Evolutionary conservation across 2,797 vertebrate genomes (phyloP).

Genomic region (Chelonia mydas): DNA sequence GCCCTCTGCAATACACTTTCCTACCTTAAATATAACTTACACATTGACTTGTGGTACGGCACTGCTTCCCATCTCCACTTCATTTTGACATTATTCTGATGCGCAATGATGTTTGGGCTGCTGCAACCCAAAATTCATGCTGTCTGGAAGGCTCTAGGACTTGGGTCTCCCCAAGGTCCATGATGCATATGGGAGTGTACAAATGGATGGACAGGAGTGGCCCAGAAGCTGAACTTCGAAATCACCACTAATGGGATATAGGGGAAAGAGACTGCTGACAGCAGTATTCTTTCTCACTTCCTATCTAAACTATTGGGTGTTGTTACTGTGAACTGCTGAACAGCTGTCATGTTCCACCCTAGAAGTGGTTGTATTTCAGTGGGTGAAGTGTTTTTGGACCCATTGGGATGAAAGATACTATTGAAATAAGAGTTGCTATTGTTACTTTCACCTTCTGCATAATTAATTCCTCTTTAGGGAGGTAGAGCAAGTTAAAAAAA

Average conservation of each 20-base stretch:
- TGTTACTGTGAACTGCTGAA: not conserved
- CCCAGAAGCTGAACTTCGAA: not conserved
- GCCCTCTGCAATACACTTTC: not conserved
- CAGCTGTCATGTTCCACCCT: not conserved
- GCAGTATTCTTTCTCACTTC: not conserved
- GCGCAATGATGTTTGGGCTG: not conserved
- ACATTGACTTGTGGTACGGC: not conserved
- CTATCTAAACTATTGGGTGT: not conserved
- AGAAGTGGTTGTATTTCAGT: not conserved
- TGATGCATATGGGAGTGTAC: not conserved
- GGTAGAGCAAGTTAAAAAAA: slow-evolving; percentile 17
- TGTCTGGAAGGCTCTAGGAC: slow-evolving; percentile 20
- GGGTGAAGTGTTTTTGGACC: slow-evolving; percentile 9
- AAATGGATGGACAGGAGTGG: not conserved
- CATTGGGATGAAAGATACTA: not conserved
- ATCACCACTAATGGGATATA: not conserved
- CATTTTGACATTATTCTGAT: slow-evolving; percentile 2
- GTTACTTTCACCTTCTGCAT: slow-evolving; percentile 13
- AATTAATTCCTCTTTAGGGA: slow-evolving; percentile 62
- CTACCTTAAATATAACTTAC: not conserved
- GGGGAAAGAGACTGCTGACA: not conserved
- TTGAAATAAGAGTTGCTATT: slow-evolving; percentile 30
- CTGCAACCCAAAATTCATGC: not conserved
- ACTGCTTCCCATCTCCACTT: slow-evolving; percentile 3
- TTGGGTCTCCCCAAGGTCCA: slow-evolving; percentile 7